Evolutionary conservation across 2,113 vertebrate species (phyloP).

Genomic region (Pelodiscus sinensis): DNA sequence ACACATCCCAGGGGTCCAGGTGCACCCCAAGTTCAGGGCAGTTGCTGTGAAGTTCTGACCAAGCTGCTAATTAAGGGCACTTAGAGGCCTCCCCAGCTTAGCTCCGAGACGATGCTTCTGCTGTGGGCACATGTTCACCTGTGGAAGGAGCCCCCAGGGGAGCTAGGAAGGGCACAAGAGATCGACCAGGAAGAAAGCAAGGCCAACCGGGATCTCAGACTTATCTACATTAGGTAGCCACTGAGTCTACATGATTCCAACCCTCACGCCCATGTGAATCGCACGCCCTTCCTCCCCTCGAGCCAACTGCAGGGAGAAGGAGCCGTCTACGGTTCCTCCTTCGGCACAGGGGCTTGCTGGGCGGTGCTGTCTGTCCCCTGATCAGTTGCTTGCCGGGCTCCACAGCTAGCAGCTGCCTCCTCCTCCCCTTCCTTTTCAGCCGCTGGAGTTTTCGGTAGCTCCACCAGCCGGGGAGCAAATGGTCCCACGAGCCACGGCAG

Average conservation of each 20-base stretch:
- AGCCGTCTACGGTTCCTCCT: neutral
- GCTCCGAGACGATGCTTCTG: neutral
- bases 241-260: neutral
- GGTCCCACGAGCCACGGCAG: constrained; percentile 84
- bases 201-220: neutral
- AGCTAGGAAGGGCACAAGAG: no score
- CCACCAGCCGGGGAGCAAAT: constrained; percentile 72
- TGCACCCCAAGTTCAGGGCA: neutral
- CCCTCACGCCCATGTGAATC: neutral
- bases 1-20: neutral
- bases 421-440: neutral
- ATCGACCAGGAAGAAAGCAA: neutral
- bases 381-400: neutral
- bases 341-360: neutral
- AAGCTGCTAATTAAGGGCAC: neutral
- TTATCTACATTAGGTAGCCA: neutral
- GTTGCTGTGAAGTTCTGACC: neutral
- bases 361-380: neutral
- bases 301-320: neutral
- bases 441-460: neutral
- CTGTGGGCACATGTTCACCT: neutral
- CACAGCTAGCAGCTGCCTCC: neutral
- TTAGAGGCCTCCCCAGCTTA: neutral
- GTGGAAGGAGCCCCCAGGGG: neutral
- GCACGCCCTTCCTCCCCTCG: neutral